Evolutionary conservation across 1,140 invertebrate species (phyloP), one percentile per base, ranked within the genome.

Genomic region (Sarcophaga peregrina): DNA sequence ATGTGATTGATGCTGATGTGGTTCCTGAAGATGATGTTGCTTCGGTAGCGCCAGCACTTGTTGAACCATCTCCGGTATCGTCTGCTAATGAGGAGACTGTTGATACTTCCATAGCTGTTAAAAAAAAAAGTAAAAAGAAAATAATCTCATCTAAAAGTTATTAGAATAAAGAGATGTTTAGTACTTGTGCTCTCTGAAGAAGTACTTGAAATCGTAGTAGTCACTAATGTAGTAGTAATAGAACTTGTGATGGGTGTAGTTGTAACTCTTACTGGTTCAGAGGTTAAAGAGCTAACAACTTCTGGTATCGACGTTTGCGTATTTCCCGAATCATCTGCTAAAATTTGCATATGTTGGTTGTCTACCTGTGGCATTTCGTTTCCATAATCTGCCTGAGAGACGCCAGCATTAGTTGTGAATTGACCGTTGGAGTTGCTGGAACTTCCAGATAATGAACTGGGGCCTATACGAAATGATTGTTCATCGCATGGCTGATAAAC

Each of bases 401-500:
- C 48, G 15, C 68, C 82, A 37, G 20, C n/a, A 72, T 25, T 48
- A 46, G 0, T 52, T 8, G 10, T 45, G 7, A 15, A 46, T 0
- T 10, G 10, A 72, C 47, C 54, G 25, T 52, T 62, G 13, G 37
- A 50, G 20, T 17, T 20, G 6, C 46, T 48, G 7, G 37, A 20
- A 8, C 25, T 54, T 45, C 37, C n/a, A 68, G 37, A 62, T 8
- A 45, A 90, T 84, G 0, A 72, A 13, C 84, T 85, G 11, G 93
- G 92, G 0, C 94, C 95, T 82, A 96, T 95, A 58, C 94, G 92
- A 88, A 96, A 96, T 3, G 95, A 95, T 85, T 95, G 93, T 58
- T 92, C 91, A 85, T 95, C 93, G 83, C 95, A 96, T 0, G 95
- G 95, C 83, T 93, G 91, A 88, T 96, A 96, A 2, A 93, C 91